Evolutionary conservation across 2,113 vertebrate species (phyloP), one percentile per base, ranked within the genome.

Genomic region (Nycticryphes semicollaris): DNA sequence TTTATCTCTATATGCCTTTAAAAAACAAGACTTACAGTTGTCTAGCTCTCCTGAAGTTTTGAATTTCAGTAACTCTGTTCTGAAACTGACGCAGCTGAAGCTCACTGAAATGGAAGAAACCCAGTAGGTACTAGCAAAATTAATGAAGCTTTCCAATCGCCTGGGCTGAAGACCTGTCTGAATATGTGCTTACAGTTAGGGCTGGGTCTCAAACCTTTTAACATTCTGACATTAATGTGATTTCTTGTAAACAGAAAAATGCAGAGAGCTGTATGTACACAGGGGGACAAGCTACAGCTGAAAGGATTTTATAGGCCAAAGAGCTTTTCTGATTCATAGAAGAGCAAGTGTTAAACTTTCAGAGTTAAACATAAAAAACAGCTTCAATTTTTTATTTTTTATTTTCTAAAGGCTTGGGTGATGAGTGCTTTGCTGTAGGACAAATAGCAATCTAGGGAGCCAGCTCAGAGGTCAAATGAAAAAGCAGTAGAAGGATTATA

Each of bases 141-240:
- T 89, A 50, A 51, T 60, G 41, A 37, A 80, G 9, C 12, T 90
- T 89, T 14, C 17, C 31, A 50, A 33, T 25, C 3, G 1, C 2
- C 37, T 37, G 76, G 6, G 25, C 37, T 85, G 51, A 67, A 83
- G 70, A 51, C 4, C 17, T 62, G 33, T 12, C 43, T 72, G 35
- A 1, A 0, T 64, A 12, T 13, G 22, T n/a, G 17, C 27, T 63
- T 43, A 21, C 51, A 0, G 1, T 37, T 68, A 33, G 1, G 9
- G 20, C 6, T 43, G 39, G 50, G 56, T 88, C 76, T 74, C 54
- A 67, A 43, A 54, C 20, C 56, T 90, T 90, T 84, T n/a, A 84
- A 30, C 56, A 16, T 78, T 59, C 68, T 86, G 59, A 92, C 56
- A 54, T 80, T 70, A 63, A 94, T 74, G 67, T n/a, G 90, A 84